Base-by-base conservation (phyloP, 1,140 invertebrate genomes). In the Trichonephila clavipes region DNA sequence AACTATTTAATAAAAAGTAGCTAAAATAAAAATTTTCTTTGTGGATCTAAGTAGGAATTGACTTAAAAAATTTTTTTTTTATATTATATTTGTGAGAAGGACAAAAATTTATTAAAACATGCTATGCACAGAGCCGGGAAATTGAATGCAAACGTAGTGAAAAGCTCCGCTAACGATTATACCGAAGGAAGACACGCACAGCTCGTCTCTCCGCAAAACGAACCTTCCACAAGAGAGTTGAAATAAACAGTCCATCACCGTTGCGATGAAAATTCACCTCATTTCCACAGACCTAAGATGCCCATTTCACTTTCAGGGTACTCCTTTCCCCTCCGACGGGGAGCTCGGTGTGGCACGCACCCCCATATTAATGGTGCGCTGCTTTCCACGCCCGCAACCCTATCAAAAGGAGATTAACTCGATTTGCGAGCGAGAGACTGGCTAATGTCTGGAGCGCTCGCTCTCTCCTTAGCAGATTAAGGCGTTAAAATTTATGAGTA, bases 391-490 rank as follows among this genome's bases (percentile, higher is more conserved):
- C 82, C 91, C 91, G 82, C 87, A 92, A 92, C 91, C 83, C 91
- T 92, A 92, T 92, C 91, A 86, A 87, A 87, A 86, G 91, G 85
- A 66, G 91, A 92, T 92, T 92, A 92, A 92, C 91, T 87, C 91
- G 91, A 92, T 92, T 92, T 92, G 91, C 62, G 28, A 51, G 81
- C 34, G 34, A 51, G 59, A 62, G 44, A 77, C 83, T 92, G 91
- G 91, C 64, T 92, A 92, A 87, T 87, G 91, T 92, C 91, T 83
- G 77, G 88, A 21, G 61, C 21, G 72, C 28, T 58, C 66, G n/a
- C 77, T 12, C 58, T 81, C 64, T 92, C 82, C 90, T 92, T 85
- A 92, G 81, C 87, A 92, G 91, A 92, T 92, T 92, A 92, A 92
- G 91, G 91, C 83, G 82, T 92, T 92, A 87, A 92, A 92, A 92